Percentiles rank a stretch among this genome's conserved stretches.
Conservation (phyloP, 2,113 vertebrate genomes). For the Pao palembangensis region DNA sequence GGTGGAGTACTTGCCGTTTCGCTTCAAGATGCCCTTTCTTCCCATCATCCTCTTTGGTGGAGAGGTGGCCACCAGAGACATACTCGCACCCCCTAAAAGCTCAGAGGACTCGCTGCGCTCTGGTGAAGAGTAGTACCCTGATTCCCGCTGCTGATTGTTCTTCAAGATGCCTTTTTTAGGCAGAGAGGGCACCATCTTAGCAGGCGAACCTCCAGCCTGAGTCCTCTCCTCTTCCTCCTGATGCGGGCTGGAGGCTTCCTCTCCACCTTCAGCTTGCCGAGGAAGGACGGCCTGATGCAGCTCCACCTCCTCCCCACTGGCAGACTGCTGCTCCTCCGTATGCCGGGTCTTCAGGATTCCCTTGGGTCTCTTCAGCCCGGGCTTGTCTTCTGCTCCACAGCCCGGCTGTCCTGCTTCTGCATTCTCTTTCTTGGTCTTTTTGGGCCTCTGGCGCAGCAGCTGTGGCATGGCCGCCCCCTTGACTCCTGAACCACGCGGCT, state of each 20-base stretch:
- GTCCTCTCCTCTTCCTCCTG: conserved; percentile 62
- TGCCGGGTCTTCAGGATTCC: conserved; percentile 92
- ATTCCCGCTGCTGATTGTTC: conserved; percentile 89
- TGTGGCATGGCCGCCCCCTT: conserved; percentile 49
- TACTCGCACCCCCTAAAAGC: conserved; percentile 76
- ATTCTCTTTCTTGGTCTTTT: conserved; percentile 94
- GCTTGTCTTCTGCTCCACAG: conserved; percentile 76
- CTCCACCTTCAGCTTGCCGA: conserved; percentile 45
- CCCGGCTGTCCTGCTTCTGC: conserved; percentile 75
- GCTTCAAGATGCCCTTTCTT: conserved; percentile 93
- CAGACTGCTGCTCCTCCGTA: conserved; percentile 82
- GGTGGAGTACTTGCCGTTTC: conserved; percentile 89
- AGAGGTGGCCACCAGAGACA: conserved; percentile 66
- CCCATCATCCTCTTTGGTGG: conserved; percentile 67
- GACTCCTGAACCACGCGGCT: conserved; percentile 56
- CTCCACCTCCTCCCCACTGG: conserved; percentile 76
- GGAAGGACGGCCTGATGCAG: conserved; percentile 66
- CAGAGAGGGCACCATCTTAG: conserved; percentile 80
- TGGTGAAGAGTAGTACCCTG: conserved; percentile 96
- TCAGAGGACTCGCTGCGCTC: conserved; percentile 94
- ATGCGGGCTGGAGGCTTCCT: conserved; percentile 77
- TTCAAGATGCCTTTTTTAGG: conserved; percentile 98
- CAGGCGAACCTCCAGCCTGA: conserved; percentile 67
- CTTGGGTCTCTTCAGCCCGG: conserved; percentile 89
- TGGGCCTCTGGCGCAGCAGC: conserved; percentile 82